These are phyloP conservation scores for Hyles lineata DNA, from an alignment of 2,888 invertebrate species.

Conservation along the genomic window DNA sequence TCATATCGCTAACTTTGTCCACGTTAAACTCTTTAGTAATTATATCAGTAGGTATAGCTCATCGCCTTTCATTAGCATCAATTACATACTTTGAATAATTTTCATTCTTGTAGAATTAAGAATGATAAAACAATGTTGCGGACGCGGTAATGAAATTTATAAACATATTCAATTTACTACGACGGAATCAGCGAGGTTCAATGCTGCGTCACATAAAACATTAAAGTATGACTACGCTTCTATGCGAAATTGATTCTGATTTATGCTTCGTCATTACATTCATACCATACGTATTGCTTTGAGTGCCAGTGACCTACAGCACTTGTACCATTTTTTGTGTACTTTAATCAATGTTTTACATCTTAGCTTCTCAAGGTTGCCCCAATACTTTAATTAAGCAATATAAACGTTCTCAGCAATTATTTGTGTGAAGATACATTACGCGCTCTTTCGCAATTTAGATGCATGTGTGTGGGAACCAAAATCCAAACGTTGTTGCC, in stretches of 20 bases:
- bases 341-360: conserved; percentile 39
- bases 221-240: conserved; percentile 62
- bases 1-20: too few relatives aligned
- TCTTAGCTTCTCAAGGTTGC: conserved; percentile 17
- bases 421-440: conserved; percentile 3
- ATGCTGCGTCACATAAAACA: conserved; percentile 58
- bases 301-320: conserved; percentile 58
- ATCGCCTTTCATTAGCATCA: too few relatives aligned
- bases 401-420: conserved; percentile 19
- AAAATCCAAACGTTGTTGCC: background rate
- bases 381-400: conserved; percentile 15
- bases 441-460: conserved; percentile 16
- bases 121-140: background rate
- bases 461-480: conserved; percentile 13
- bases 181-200: conserved; percentile 57
- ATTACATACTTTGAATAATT: too few relatives aligned
- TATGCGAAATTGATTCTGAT: conserved; percentile 49
- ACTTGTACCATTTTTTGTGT: conserved; percentile 40
- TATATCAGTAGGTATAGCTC: too few relatives aligned
- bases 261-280: conserved; percentile 60
- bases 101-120: background rate
- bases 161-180: conserved; percentile 43
- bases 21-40: too few relatives aligned
- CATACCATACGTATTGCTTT: conserved; percentile 47
- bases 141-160: conserved; percentile 28